Evolutionary conservation across 2,797 vertebrate species (phyloP), one percentile per base, ranked within the genome.

Genomic region (Takifugu rubripes): DNA sequence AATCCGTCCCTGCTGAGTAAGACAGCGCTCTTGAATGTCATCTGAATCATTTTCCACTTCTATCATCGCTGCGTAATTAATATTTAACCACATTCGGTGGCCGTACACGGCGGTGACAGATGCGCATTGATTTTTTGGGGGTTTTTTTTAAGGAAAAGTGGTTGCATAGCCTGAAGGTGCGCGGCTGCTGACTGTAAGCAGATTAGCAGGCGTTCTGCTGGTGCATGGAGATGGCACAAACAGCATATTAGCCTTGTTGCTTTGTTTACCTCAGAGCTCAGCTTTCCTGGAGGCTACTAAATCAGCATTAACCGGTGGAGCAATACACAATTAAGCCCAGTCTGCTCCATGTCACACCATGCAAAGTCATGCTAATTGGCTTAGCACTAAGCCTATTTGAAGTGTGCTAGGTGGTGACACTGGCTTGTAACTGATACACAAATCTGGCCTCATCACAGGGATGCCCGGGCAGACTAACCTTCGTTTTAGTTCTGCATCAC

Each of bases 311-410:
- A 73, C 73, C 68, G 56, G 51, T 59, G 56, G 69, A 52, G 58
- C 67, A 57, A 64, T 68, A 71, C 5, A 57, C 74, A 83, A 81
- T 86, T 84, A 84, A 82, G 66, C 61, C 65, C 66, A 72, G 78
- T 73, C 83, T 75, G 75, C 78, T 79, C 63, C 72, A 53, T 81
- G 82, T 87, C 84, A 82, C 67, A 62, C 61, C 75, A 69, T 78
- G 81, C 76, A 79, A 77, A 79, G 75, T 74, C 74, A 79, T 81
- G 78, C 73, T 87, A 88, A 89, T 84, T 86, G 84, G 81, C 73
- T 85, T 79, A 77, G 68, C 71, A 52, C 77, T 84, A 77, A 87
- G 82, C 77, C 70, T 78, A 70, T 81, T 78, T 83, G 78, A 84
- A 86, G 82, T 82, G 67, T 76, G 71, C 70, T 77, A 75, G 74